phyloP scores from a whole-genome alignment of 2,888 invertebrate species.

The Drosophila ustulata region DNA sequence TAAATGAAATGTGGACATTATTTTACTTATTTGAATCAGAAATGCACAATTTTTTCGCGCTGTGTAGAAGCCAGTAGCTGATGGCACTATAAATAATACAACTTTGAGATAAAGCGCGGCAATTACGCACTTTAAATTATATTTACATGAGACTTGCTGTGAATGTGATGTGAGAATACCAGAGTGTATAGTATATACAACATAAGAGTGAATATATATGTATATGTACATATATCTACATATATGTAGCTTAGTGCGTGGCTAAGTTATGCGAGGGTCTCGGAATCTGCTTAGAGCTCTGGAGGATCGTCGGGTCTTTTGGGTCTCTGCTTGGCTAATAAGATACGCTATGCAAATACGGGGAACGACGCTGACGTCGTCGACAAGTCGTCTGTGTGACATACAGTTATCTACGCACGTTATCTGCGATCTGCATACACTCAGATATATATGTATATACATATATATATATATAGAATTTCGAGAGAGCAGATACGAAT shows the following conservation, averaged over 20 bases:
- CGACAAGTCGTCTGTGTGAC: constrained; percentile 28
- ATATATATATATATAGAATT: constrained; percentile 19
- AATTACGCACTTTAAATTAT: constrained; percentile 57
- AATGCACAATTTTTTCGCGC: neutral
- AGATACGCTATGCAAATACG: constrained; percentile 73
- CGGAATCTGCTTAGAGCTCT: constrained; percentile 30
- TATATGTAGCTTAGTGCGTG: constrained; percentile 26
- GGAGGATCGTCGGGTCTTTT: neutral
- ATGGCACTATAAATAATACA: constrained; percentile 41
- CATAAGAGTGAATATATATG: neutral
- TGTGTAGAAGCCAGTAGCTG: constrained; percentile 16
- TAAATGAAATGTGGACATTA: no score
- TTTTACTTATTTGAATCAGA: neutral
- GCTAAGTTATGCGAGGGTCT: constrained; percentile 48
- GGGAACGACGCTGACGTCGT: constrained; percentile 38
- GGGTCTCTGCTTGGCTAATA: constrained; percentile 51
- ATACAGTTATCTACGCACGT: constrained; percentile 58
- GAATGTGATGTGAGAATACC: neutral
- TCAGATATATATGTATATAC: no score
- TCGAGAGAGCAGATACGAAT: constrained; percentile 24
- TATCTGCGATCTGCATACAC: constrained; percentile 36
- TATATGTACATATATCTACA: constrained; percentile 7
- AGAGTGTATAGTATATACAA: neutral
- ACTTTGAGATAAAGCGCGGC: constrained; percentile 41
- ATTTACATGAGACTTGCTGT: constrained; percentile 17